A percentile compares a stretch with the other conserved stretches of the same genome.
These are phyloP conservation scores for Eurystomus glaucurus DNA, from an alignment of 2,797 vertebrate genomes.

Conservation along the genomic window DNA sequence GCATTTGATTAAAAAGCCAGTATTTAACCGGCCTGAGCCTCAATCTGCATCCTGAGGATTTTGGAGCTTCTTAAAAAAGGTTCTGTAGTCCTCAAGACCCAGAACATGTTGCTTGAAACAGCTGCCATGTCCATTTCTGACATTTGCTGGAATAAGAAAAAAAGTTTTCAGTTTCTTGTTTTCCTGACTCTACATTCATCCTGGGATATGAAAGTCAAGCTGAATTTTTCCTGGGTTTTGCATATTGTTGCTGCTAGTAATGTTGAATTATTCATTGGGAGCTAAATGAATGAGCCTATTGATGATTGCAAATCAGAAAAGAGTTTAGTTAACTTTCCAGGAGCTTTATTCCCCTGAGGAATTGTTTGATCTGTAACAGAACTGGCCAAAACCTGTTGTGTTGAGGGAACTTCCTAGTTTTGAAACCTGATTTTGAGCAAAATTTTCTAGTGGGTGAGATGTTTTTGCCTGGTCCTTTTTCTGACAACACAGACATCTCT, in stretches of 20 bases:
- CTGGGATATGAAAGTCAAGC: background rate
- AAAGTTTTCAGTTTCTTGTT: background rate
- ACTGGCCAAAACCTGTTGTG: background rate
- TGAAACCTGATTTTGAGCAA: background rate
- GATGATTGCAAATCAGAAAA: constrained; percentile 34
- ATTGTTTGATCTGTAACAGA: background rate
- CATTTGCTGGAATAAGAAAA: background rate
- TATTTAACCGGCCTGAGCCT: background rate
- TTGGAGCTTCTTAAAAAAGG: background rate
- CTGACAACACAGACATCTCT: background rate
- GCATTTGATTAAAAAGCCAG: background rate
- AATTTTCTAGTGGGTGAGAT: background rate
- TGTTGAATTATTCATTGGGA: constrained; percentile 37
- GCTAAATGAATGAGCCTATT: constrained; percentile 26
- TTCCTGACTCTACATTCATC: background rate
- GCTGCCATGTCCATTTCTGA: background rate
- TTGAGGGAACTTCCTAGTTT: background rate
- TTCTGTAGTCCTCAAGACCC: background rate
- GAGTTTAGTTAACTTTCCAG: background rate
- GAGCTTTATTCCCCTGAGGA: background rate
- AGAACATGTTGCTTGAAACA: background rate
- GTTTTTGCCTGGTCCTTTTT: background rate
- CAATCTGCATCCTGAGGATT: too few relatives aligned
- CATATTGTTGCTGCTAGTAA: constrained; percentile 15
- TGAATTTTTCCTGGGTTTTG: constrained; percentile 9